Conservation (phyloP, 2,888 invertebrate genomes). For the Trichogramma dendrolimi region DNA sequence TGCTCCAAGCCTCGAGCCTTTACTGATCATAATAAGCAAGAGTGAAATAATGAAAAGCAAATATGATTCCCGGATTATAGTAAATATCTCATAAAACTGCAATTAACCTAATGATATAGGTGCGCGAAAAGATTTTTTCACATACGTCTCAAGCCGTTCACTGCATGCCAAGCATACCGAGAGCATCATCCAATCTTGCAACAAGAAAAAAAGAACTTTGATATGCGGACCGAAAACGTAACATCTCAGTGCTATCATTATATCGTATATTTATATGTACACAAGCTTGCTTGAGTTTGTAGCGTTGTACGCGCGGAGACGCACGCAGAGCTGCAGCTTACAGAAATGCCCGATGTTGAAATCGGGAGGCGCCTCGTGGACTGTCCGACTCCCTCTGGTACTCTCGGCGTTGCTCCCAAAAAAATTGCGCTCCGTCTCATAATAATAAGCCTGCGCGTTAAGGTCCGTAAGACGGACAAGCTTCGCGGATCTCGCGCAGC, state of each 20-base stretch:
- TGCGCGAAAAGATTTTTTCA: neutral
- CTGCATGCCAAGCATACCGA: no score
- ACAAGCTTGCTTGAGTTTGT: no score
- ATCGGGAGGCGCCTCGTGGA: conserved; percentile 1
- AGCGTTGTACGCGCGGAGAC: neutral
- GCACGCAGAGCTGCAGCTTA: conserved; percentile 7
- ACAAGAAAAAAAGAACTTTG: no score
- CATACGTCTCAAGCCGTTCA: no score
- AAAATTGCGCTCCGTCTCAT: neutral
- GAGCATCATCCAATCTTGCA: no score
- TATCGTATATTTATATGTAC: neutral
- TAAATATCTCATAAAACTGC: neutral
- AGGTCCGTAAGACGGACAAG: neutral
- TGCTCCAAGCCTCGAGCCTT: no score
- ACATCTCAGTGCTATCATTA: conserved; percentile 23
- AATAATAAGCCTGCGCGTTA: conserved; percentile 13
- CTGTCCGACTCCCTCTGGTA: no score
- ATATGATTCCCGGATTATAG: neutral
- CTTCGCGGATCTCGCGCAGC: neutral
- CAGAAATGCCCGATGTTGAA: neutral
- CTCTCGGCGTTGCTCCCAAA: no score
- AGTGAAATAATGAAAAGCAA: no score
- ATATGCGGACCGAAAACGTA: conserved; percentile 2
- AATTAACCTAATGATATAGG: conserved; percentile 10
- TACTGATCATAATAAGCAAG: no score